These are phyloP conservation scores for Cantharis flavilabris DNA, from an alignment of 2,888 invertebrate species.

Conservation along the genomic window DNA sequence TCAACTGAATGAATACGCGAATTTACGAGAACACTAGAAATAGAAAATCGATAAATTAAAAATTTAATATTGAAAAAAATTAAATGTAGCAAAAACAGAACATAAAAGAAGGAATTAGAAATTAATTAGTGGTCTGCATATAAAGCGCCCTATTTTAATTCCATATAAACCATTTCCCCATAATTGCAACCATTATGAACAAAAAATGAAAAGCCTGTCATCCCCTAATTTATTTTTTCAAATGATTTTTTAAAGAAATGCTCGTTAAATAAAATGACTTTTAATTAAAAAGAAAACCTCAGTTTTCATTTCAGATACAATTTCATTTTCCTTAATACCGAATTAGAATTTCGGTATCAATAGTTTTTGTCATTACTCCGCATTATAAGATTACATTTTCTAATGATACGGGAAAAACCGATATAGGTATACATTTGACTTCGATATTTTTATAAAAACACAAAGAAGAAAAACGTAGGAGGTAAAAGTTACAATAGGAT, in stretches of 20 bases:
- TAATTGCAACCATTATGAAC: neutral
- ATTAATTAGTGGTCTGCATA: neutral
- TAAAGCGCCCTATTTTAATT: neutral
- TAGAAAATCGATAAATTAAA: slow-evolving; percentile 1
- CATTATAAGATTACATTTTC: neutral
- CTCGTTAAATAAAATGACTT: neutral
- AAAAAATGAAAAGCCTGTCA: neutral
- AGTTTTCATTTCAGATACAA: neutral
- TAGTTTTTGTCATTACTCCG: neutral
- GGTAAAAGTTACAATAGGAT: neutral
- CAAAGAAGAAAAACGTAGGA: neutral
- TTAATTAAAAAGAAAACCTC: neutral
- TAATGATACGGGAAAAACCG: neutral
- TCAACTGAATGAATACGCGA: slow-evolving; percentile 1
- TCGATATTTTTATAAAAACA: neutral
- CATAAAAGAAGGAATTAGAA: neutral
- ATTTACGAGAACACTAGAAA: neutral
- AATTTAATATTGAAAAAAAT: neutral
- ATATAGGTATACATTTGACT: neutral
- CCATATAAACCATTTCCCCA: neutral
- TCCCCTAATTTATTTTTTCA: slow-evolving; percentile 1
- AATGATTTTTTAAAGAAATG: neutral
- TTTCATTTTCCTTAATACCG: neutral
- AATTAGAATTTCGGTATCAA: neutral
- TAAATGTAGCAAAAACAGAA: slow-evolving; percentile 1